Conservation (phyloP, 2,113 vertebrate species). For the Bagarius yarrelli region DNA sequence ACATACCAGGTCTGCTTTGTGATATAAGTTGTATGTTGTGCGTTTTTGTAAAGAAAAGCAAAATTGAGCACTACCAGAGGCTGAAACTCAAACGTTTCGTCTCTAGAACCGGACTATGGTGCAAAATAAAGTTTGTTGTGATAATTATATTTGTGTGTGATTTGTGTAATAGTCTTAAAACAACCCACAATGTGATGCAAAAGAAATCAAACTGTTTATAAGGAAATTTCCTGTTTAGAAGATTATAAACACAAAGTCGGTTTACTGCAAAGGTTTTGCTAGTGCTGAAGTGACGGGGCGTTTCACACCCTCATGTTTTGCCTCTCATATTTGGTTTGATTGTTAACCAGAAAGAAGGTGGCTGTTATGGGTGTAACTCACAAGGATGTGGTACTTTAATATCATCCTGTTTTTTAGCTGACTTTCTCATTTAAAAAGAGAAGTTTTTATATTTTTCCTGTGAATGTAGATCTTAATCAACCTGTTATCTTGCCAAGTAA, state of each 20-base stretch:
- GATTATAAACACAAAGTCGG: not conserved
- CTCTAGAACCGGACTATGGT: not conserved
- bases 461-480: too few relatives aligned
- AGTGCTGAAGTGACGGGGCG: not conserved
- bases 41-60: not conserved
- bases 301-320: conserved; percentile 22
- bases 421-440: not conserved
- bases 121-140: not conserved
- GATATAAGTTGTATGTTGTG: not conserved
- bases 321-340: conserved; percentile 30
- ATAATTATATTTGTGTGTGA: not conserved
- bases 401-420: conserved; percentile 30
- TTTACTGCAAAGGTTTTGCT: not conserved
- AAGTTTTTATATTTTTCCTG: too few relatives aligned
- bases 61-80: not conserved
- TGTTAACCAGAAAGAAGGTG: conserved; percentile 22
- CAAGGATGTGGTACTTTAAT: conserved; percentile 53
- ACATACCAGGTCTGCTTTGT: not conserved
- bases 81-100: not conserved
- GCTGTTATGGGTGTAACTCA: conserved; percentile 65
- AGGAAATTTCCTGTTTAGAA: conserved; percentile 6
- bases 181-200: not conserved
- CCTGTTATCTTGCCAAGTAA: too few relatives aligned
- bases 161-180: not conserved
- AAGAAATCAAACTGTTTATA: not conserved